Percentiles rank a stretch among this genome's conserved stretches.
phyloP scores from a whole-genome alignment of 2,888 invertebrate species.

The Augochlorella aurata region DNA sequence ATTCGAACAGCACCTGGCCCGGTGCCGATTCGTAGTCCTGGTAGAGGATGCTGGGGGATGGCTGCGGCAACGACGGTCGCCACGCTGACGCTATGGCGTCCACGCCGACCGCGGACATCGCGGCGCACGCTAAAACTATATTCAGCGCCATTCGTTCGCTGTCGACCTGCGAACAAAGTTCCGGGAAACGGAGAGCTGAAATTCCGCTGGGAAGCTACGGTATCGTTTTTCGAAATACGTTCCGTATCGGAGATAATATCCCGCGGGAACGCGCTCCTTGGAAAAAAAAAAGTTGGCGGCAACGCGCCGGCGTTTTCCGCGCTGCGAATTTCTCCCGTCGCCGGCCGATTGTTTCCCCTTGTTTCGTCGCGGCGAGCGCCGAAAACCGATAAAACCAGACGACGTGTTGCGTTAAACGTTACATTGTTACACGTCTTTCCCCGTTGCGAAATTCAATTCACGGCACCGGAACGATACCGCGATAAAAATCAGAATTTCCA shows the following conservation, averaged over 20 bases:
- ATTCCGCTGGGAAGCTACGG: neutral
- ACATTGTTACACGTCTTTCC: neutral
- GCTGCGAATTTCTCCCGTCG: too few relatives aligned
- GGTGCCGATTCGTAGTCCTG: conserved; percentile 65
- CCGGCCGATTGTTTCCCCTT: too few relatives aligned
- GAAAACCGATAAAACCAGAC: neutral
- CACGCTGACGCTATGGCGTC: conserved; percentile 73
- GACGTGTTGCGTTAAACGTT: conserved; percentile 20
- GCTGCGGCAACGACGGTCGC: conserved; percentile 71
- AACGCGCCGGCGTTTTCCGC: too few relatives aligned
- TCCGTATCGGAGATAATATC: too few relatives aligned
- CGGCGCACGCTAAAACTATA: conserved; percentile 41
- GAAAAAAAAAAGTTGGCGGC: too few relatives aligned
- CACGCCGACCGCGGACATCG: conserved; percentile 43
- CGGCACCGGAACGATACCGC: conserved; percentile 28
- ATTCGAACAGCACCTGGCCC: conserved; percentile 57
- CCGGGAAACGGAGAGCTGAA: neutral
- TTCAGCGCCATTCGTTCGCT: conserved; percentile 51
- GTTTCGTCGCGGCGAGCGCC: neutral
- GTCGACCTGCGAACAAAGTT: conserved; percentile 32
- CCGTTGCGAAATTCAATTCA: conserved; percentile 30
- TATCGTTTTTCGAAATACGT: too few relatives aligned
- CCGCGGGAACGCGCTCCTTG: too few relatives aligned
- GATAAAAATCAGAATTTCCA: conserved; percentile 27
- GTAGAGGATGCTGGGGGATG: conserved; percentile 68